Evolutionary conservation across 2,888 invertebrate genomes (phyloP), one percentile per base, ranked within the genome.

Genomic region (Apoderus coryli): DNA sequence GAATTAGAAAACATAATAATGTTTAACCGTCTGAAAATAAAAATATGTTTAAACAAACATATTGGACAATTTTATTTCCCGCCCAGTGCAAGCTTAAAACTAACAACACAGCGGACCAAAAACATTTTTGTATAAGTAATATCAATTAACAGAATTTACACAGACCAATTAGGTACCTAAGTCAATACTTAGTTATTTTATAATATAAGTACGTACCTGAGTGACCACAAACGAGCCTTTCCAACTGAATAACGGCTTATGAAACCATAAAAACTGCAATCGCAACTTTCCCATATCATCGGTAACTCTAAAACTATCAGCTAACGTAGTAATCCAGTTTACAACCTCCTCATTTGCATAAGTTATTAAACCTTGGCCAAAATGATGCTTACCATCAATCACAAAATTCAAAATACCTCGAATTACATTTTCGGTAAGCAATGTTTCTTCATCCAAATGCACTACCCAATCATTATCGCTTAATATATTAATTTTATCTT

Each of bases 201-300:
- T 7, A 24, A 6, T 24, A 9, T 27, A 14, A 14, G 10, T 6
- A 25, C 57, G 60, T 56, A 88, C 88, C 76, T 90, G 89, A 39
- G 92, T 90, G 6, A 95, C 92, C 41, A 95, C 93, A 61, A 84
- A 95, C 24, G 93, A 93, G 37, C 95, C 95, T 62, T 95, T 95
- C 92, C 93, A 93, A 57, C 92, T 90, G 59, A 95, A 92, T 32
- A 92, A 64, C 10, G 95, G 93, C 54, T 84, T 86, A 56, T 93
- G 90, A 56, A 95, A 92, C 58, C 85, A 64, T 48, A 79, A 78
- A 53, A 95, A 90, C 56, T 93, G 93, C 40, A 89, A 67, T 46
- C 90, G 69, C 32, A 95, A 62, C 60, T 95, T 95, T 33, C 95
- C 95, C 92, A 95, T 90, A 51, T 95, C 95, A 61, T 95, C 93